Conservation (phyloP, 2,888 invertebrate genomes). For the Megamerina dolium region DNA sequence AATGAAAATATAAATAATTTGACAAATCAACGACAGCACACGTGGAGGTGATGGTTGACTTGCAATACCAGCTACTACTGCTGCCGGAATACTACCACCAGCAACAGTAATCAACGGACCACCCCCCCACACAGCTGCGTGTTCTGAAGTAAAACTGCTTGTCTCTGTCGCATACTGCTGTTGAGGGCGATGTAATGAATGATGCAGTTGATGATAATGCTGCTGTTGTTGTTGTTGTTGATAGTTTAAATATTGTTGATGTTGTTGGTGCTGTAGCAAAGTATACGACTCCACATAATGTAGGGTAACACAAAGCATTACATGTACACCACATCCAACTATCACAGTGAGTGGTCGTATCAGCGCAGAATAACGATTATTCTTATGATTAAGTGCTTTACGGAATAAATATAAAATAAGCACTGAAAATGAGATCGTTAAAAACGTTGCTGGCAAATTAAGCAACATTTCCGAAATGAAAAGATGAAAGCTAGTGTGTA, state of each 20-base stretch:
- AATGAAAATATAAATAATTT: conserved; percentile 79
- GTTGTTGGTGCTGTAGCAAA: conserved; percentile 39
- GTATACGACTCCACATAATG: conserved; percentile 66
- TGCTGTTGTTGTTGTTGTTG: conserved; percentile 40
- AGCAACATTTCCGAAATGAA: conserved; percentile 76
- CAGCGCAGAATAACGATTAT: conserved; percentile 61
- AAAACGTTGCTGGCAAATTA: conserved; percentile 77
- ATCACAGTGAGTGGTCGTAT: conserved; percentile 75
- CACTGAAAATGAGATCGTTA: conserved; percentile 85
- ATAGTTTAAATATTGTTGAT: conserved; percentile 35
- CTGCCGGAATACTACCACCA: too few species aligned
- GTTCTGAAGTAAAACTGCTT: too few species aligned
- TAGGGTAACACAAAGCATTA: conserved; percentile 72
- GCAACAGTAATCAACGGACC: conserved; percentile 18
- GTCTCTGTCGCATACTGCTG: too few species aligned
- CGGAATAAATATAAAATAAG: conserved; percentile 78
- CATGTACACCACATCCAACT: conserved; percentile 71
- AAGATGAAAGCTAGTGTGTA: conserved; percentile 70
- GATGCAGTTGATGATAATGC: conserved; percentile 20
- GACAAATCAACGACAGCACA: conserved; percentile 70
- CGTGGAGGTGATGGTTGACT: conserved; percentile 43
- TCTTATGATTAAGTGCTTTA: conserved; percentile 71
- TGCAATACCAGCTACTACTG: conserved; percentile 25
- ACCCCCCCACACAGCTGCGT: conserved; percentile 25
- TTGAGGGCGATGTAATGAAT: too few species aligned